Evolutionary conservation across 2,113 vertebrate genomes (phyloP), one percentile per base, ranked within the genome.

Genomic region (Alligator sinensis): DNA sequence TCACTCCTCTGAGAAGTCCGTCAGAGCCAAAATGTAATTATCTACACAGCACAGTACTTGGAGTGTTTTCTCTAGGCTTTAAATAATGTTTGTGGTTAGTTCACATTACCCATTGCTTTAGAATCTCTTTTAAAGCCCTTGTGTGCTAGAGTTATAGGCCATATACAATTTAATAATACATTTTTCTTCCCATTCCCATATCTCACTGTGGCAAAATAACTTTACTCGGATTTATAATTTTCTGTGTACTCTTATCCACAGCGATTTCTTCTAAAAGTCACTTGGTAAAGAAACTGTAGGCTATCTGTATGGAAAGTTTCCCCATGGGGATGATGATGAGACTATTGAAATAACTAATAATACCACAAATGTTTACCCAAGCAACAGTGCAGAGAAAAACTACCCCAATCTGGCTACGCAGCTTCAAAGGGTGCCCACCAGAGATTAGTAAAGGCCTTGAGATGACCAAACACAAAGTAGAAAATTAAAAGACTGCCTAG

Each of bases 11-110:
- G 1, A 28, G 22, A 92, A 90, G 30, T 19, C 75, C 66, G 38
- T 28, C 82, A 47, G 1, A 2, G 54, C 11, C 30, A 22, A 63
- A 12, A 30, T 2, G 1, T 80, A 18, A 16, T n/a, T 55, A 79
- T 54, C 38, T 89, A 21, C 3, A 89, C 30, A 25, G 89, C 90
- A 60, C 9, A 72, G 0, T 4, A 24, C 1, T 6, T 22, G 72
- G 60, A 87, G 34, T 54, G 80, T 91, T 95, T 94, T 81, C 13
- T n/a, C 30, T 21, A 24, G 22, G 14, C 25, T 68, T 63, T 93
- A 94, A 96, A 91, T 93, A 95, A 34, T 58, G 84, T 13, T n/a
- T 92, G 55, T 11, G 30, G 57, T 89, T 57, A 72, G 47, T 4
- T 54, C 34, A 47, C 88, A 63, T 7, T 68, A 66, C 34, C 15